These are phyloP conservation scores for Coregonus suidteri DNA, from an alignment of 2,797 vertebrate species.

Conservation along the genomic window DNA sequence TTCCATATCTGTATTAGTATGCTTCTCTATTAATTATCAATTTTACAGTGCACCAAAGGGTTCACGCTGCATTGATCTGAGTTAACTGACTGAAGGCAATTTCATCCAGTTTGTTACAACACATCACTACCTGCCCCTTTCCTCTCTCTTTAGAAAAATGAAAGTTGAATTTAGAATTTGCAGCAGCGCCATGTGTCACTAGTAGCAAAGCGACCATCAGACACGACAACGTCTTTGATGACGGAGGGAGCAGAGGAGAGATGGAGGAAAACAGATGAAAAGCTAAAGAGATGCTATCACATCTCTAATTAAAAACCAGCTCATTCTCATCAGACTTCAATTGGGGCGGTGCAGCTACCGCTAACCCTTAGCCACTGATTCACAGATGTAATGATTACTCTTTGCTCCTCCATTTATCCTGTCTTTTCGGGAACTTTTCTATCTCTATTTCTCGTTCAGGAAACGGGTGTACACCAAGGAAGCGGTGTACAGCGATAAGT, in stretches of 20 bases:
- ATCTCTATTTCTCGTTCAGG: constrained; percentile 65
- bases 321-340: constrained; percentile 72
- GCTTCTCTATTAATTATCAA: constrained; percentile 21
- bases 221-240: constrained; percentile 61
- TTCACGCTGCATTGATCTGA: constrained; percentile 38
- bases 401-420: neutral
- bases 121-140: constrained; percentile 4
- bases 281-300: constrained; percentile 70
- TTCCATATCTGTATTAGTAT: neutral
- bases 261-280: constrained; percentile 68
- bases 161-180: constrained; percentile 56
- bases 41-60: constrained; percentile 27
- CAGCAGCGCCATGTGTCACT: constrained; percentile 52
- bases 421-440: constrained; percentile 4
- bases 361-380: constrained; percentile 62
- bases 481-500: constrained; percentile 95
- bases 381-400: constrained; percentile 9
- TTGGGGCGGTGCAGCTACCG: constrained; percentile 33
- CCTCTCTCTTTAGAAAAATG: constrained; percentile 57
- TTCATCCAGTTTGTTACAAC: constrained; percentile 49
- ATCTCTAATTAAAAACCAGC: constrained; percentile 74
- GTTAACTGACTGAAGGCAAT: constrained; percentile 49
- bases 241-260: constrained; percentile 41
- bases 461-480: constrained; percentile 97
- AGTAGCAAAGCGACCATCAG: constrained; percentile 65